phyloP scores from a whole-genome alignment of 2,113 vertebrate genomes.

The Noturus placidus region DNA sequence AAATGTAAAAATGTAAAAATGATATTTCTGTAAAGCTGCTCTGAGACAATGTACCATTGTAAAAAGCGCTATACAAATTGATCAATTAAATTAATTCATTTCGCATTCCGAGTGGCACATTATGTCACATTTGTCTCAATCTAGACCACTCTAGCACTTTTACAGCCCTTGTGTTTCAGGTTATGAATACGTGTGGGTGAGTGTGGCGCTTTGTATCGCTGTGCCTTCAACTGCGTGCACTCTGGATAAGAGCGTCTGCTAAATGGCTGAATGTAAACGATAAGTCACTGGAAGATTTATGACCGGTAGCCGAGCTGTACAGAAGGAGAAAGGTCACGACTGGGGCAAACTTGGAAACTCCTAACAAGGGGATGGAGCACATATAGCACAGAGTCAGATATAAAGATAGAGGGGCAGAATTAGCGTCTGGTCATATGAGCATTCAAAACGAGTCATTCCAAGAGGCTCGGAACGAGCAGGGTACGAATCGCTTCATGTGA shows the following conservation, averaged over 20 bases:
- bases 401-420: background rate
- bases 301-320: background rate
- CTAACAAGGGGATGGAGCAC: constrained; percentile 5
- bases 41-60: too few relatives aligned
- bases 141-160: background rate
- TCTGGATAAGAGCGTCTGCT: background rate
- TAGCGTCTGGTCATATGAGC: background rate
- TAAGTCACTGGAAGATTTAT: background rate
- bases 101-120: background rate
- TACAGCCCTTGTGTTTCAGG: background rate
- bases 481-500: background rate
- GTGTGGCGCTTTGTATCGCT: background rate
- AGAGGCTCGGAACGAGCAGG: background rate
- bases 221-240: background rate
- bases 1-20: too few relatives aligned
- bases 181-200: background rate
- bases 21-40: too few relatives aligned
- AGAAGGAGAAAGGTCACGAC: constrained; percentile 12
- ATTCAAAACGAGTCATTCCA: background rate
- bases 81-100: too few relatives aligned
- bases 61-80: too few relatives aligned
- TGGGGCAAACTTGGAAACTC: constrained; percentile 30
- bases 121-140: too few relatives aligned
- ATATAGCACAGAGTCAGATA: constrained; percentile 5
- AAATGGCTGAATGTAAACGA: background rate